phyloP scores from a whole-genome alignment of 2,888 invertebrate genomes.

The Ditylenchus weischeri region DNA sequence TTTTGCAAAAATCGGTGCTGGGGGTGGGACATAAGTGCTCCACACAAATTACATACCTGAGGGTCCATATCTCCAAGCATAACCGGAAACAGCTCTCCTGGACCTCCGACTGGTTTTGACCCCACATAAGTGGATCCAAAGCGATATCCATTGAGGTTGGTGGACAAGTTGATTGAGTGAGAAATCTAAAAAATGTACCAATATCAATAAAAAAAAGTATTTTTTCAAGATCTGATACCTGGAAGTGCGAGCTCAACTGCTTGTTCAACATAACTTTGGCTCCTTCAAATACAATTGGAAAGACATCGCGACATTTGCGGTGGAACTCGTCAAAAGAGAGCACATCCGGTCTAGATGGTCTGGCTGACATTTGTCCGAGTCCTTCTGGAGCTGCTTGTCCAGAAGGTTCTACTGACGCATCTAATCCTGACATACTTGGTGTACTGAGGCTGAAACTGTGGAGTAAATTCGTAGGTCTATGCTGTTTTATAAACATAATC shows the following conservation, averaged over 20 bases:
- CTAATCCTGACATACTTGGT: too few species aligned
- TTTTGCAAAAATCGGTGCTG: too few species aligned
- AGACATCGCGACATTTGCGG: conserved; percentile 72
- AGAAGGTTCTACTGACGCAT: too few species aligned
- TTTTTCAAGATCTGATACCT: conserved; percentile 66
- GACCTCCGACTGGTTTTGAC: conserved; percentile 60
- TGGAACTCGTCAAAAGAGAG: conserved; percentile 76
- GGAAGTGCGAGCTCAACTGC: conserved; percentile 87
- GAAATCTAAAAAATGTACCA: conserved; percentile 73
- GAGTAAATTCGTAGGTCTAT: too few species aligned
- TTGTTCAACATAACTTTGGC: conserved; percentile 68
- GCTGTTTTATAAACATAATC: too few species aligned
- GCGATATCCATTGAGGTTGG: conserved; percentile 81
- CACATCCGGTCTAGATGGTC: too few species aligned
- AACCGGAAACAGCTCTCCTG: conserved; percentile 75
- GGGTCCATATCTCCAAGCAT: conserved; percentile 92
- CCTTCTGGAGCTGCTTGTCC: too few species aligned
- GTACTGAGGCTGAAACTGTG: too few species aligned
- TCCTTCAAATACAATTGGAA: conserved; percentile 85
- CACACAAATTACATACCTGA: conserved; percentile 61
- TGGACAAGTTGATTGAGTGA: conserved; percentile 77
- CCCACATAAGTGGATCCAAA: conserved; percentile 97
- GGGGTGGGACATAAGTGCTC: too few species aligned
- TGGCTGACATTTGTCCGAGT: too few species aligned
- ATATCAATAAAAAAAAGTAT: too few species aligned